Evolutionary conservation across 64 coral and sea anemone species (phyloP).

Genomic region (Acropora yongei): DNA sequence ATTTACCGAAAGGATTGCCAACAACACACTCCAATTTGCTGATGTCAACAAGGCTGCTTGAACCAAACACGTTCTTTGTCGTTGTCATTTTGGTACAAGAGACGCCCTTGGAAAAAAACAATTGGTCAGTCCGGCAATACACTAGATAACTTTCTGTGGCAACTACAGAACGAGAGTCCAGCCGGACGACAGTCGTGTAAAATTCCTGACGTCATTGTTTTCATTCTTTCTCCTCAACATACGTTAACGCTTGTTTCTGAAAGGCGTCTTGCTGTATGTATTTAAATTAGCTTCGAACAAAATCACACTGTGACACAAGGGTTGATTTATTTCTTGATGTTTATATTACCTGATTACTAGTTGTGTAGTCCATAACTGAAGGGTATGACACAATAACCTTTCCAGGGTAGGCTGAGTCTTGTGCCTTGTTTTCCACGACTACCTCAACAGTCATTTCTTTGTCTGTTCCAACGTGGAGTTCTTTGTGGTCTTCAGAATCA

Average conservation of each 20-base stretch:
- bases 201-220: no score
- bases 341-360: slow-evolving; percentile 12
- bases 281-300: no score
- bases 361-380: slow-evolving; percentile 68
- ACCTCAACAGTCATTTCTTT: slow-evolving; percentile 69
- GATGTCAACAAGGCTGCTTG: neutral
- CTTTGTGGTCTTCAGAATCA: slow-evolving; percentile 23
- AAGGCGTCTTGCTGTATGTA: no score
- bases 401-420: slow-evolving; percentile 93
- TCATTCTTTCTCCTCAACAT: no score
- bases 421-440: slow-evolving; percentile 72
- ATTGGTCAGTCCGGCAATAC: neutral
- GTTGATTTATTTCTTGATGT: no score
- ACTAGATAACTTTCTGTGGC: no score
- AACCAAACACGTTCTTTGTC: neutral
- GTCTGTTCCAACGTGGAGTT: slow-evolving; percentile 62
- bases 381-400: slow-evolving; percentile 78
- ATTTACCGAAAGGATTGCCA: slow-evolving; percentile 80
- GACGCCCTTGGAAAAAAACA: slow-evolving; percentile 33
- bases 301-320: no score
- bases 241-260: no score
- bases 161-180: no score
- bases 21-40: slow-evolving; percentile 57
- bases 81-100: slow-evolving; percentile 47
- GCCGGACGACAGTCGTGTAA: no score